Base-by-base conservation (phyloP, 2,888 invertebrate genomes). In the Homarus gammarus region DNA sequence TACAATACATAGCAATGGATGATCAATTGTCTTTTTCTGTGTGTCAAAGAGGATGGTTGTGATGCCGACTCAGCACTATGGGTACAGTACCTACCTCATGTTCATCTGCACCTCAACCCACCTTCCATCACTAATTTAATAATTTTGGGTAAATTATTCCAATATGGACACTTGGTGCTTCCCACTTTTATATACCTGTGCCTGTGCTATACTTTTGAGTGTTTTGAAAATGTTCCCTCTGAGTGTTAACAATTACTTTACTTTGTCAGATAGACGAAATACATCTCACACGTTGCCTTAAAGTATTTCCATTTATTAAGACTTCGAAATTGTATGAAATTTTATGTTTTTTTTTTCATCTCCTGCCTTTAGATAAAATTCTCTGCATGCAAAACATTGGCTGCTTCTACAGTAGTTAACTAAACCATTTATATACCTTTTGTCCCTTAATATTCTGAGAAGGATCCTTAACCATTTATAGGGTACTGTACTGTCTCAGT, bases 101-200 rank as follows among this genome's bases (percentile, higher is more conserved):
- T n/a, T n/a, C n/a, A n/a, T n/a, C n/a, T n/a, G n/a, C n/a, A n/a
- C n/a, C n/a, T n/a, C n/a, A n/a, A n/a, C n/a, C n/a, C n/a, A n/a
- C n/a, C n/a, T n/a, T n/a, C n/a, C n/a, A n/a, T n/a, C n/a, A n/a
- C n/a, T n/a, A n/a, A n/a, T n/a, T n/a, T n/a, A n/a, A n/a, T n/a
- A n/a, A n/a, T n/a, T n/a, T 10, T n/a, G n/a, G n/a, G n/a, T n/a
- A 56, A 12, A 1, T 56, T 56, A 56, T 56, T 56, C 56, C 1
- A 0, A 18, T 1, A 22, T 5, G 2, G 2, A 18, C 56, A 15
- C 56, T 56, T 56, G 15, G 56, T 56, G 56, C 18, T 56, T 56
- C 18, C 56, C 56, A 56, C 56, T 56, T 73, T 36, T 38, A 73
- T 73, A 70, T 70, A 70, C 36, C 6, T n/a, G n/a, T n/a, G n/a